Percentiles rank a stretch among this genome's conserved stretches.
phyloP scores from a whole-genome alignment of 1,140 invertebrate genomes.

The Halesus radiatus region DNA sequence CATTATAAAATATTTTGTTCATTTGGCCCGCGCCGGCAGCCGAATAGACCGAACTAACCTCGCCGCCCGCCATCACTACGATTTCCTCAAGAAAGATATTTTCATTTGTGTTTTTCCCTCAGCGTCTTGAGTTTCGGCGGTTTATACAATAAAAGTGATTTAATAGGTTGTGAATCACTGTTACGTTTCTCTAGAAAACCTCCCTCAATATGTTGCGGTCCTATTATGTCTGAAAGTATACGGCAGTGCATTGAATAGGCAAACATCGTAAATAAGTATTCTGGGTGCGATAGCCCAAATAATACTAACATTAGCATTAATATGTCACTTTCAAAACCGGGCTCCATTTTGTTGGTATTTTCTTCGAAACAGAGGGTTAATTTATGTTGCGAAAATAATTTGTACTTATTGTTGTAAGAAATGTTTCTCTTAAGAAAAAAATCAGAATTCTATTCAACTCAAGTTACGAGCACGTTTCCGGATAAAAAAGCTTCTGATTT shows the following conservation, averaged over 20 bases:
- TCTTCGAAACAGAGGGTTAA: no score
- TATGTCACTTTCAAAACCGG: no score
- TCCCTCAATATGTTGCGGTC: slow-evolving; percentile 50
- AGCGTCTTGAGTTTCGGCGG: slow-evolving; percentile 13
- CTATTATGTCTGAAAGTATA: slow-evolving; percentile 15
- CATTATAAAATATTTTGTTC: slow-evolving; percentile 38
- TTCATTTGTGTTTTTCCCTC: slow-evolving; percentile 37
- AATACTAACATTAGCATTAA: neutral
- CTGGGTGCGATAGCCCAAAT: neutral
- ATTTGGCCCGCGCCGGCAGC: neutral
- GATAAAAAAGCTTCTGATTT: no score
- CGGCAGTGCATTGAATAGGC: slow-evolving; percentile 44
- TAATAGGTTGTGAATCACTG: slow-evolving; percentile 55
- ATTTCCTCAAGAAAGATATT: neutral
- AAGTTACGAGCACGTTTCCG: no score
- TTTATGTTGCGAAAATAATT: no score
- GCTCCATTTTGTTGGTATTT: no score
- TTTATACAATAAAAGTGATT: slow-evolving; percentile 57
- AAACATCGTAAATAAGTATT: slow-evolving; percentile 12
- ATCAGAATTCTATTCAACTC: no score
- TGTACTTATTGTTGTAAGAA: no score
- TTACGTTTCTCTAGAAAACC: slow-evolving; percentile 51
- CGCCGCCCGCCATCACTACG: neutral
- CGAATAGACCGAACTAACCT: neutral
- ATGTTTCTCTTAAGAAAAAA: no score